Conservation (phyloP, 1,140 invertebrate genomes). For the Eupeodes corollae region DNA sequence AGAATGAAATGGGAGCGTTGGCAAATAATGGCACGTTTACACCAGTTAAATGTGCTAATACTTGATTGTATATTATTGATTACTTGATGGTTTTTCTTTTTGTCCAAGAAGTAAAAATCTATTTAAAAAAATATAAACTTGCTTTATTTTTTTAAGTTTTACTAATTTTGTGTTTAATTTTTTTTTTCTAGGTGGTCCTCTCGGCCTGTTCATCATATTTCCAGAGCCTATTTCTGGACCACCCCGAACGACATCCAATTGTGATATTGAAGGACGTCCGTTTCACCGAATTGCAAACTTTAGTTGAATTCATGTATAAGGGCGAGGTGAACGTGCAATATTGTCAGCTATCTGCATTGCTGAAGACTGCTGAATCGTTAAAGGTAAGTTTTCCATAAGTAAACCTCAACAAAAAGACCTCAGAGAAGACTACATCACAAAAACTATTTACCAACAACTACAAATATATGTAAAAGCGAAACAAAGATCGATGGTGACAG, state of each 20-base stretch:
- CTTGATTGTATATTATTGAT: background rate
- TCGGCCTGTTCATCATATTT: slow-evolving; percentile 92
- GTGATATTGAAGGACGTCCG: slow-evolving; percentile 88
- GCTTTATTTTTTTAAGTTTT: background rate
- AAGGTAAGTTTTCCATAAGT: slow-evolving; percentile 47
- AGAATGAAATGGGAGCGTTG: no score
- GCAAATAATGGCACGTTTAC: no score
- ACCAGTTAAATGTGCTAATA: no score
- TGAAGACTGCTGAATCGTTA: slow-evolving; percentile 86
- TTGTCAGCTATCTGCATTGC: slow-evolving; percentile 76
- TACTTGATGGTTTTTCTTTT: background rate
- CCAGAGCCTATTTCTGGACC: slow-evolving; percentile 77
- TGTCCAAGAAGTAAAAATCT: background rate
- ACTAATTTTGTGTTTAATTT: background rate
- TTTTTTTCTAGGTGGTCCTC: slow-evolving; percentile 55
- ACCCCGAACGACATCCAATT: slow-evolving; percentile 82
- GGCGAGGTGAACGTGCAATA: slow-evolving; percentile 90
- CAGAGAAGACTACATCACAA: no score
- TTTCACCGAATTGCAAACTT: slow-evolving; percentile 75
- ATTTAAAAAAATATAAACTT: no score
- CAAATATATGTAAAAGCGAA: background rate
- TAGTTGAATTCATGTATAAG: slow-evolving; percentile 94
- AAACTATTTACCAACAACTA: no score
- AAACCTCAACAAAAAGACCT: no score
- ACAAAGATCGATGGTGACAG: background rate